These are phyloP conservation scores for Copidosoma aretas DNA, from an alignment of 2,888 invertebrate species.

Conservation along the genomic window DNA sequence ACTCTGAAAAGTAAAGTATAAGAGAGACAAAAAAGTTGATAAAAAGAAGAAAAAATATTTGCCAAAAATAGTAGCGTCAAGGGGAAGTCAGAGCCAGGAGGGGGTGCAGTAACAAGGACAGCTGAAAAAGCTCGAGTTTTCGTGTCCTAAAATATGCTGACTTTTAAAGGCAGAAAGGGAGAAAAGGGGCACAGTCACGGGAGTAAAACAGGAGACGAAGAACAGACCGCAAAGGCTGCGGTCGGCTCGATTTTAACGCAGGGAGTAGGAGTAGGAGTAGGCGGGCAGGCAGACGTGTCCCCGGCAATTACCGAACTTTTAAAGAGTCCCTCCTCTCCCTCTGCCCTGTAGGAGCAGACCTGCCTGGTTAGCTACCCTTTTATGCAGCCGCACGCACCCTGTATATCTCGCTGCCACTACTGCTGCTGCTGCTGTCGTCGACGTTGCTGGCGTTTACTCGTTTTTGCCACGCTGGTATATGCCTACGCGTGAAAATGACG, in stretches of 20 bases:
- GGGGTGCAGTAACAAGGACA: neutral
- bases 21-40: too few species aligned
- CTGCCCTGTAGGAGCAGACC: too few species aligned
- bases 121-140: slow-evolving; percentile 18
- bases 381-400: slow-evolving; percentile 40
- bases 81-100: neutral
- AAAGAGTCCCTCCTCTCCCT: slow-evolving; percentile 47
- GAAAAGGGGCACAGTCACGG: slow-evolving; percentile 33
- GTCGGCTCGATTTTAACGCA: slow-evolving; percentile 58
- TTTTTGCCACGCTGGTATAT: slow-evolving; percentile 25
- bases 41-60: slow-evolving; percentile 20
- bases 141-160: slow-evolving; percentile 59
- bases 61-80: slow-evolving; percentile 5
- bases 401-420: neutral
- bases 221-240: neutral
- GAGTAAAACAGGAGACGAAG: slow-evolving; percentile 39
- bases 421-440: neutral
- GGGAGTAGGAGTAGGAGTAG: too few species aligned
- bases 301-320: slow-evolving; percentile 61
- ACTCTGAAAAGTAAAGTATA: too few species aligned
- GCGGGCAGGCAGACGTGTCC: slow-evolving; percentile 58
- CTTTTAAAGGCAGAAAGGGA: slow-evolving; percentile 53
- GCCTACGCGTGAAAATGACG: neutral
- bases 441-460: slow-evolving; percentile 10
- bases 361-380: slow-evolving; percentile 14